Conservation (phyloP, 2,797 vertebrate species). For the Perodicticus potto region DNA sequence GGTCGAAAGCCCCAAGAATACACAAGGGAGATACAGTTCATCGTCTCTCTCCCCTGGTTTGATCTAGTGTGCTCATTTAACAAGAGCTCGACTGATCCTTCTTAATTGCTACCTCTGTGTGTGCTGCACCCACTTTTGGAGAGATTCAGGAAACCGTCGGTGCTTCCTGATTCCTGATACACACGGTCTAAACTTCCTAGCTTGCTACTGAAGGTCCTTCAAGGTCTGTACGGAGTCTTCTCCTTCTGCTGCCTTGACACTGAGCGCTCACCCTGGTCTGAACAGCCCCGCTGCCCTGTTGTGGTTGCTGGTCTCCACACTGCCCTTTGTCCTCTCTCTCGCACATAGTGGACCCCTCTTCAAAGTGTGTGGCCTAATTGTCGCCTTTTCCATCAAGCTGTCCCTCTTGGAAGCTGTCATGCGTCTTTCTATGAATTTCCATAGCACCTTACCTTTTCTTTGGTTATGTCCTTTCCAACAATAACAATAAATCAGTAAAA, state of each 20-base stretch:
- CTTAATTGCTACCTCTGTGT: neutral
- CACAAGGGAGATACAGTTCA: neutral
- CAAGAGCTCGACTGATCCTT: neutral
- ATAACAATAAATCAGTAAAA: neutral
- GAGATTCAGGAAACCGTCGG: neutral
- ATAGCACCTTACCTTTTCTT: neutral
- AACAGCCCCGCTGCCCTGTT: neutral
- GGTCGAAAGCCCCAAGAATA: neutral
- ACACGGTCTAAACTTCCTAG: neutral
- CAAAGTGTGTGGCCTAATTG: neutral
- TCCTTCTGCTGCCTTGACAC: neutral
- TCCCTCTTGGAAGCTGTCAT: neutral
- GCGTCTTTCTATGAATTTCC: neutral
- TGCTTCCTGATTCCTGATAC: neutral
- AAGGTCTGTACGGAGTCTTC: neutral
- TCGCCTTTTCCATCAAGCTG: neutral
- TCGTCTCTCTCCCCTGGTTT: neutral
- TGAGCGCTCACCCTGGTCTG: neutral
- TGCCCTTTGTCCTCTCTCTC: neutral
- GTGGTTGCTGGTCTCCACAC: accelerated
- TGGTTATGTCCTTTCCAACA: neutral
- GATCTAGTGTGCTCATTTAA: neutral
- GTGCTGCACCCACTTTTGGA: neutral
- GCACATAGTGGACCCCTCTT: neutral
- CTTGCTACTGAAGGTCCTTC: neutral